These are phyloP conservation scores for Caenorhabditis sp. DNA, from an alignment of 2,888 invertebrate genomes.

Conservation along the genomic window DNA sequence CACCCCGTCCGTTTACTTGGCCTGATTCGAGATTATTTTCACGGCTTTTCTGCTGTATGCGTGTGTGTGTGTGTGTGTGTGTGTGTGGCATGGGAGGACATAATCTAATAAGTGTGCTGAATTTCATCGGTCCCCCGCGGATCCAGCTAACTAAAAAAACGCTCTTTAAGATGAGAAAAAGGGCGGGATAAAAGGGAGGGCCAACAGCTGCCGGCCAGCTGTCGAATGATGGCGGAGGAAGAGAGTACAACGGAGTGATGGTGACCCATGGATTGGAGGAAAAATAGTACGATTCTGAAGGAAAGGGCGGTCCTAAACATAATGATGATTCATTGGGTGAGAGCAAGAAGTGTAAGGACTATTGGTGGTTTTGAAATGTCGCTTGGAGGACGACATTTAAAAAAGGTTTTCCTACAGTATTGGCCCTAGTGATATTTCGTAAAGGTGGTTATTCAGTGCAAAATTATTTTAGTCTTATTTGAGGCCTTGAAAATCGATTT, in stretches of 20 bases:
- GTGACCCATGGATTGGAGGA: constrained; percentile 28
- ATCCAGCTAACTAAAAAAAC: constrained; percentile 10
- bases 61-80: background rate
- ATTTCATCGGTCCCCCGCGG: constrained; percentile 2
- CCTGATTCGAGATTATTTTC: too few relatives aligned
- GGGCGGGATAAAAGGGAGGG: constrained; percentile 10
- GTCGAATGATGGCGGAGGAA: constrained; percentile 26
- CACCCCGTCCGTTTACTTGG: constrained; percentile 57
- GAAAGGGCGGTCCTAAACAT: too few relatives aligned
- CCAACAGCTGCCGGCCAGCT: constrained; percentile 56
- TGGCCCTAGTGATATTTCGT: too few relatives aligned
- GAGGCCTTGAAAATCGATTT: too few relatives aligned
- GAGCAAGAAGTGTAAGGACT: too few relatives aligned
- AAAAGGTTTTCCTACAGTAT: too few relatives aligned
- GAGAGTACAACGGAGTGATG: background rate
- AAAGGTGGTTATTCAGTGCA: too few relatives aligned
- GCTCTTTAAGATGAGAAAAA: background rate
- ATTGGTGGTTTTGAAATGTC: background rate
- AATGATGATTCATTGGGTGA: too few relatives aligned
- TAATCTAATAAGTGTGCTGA: background rate
- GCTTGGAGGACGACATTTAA: background rate
- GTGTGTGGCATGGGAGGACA: background rate
- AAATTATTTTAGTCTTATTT: too few relatives aligned
- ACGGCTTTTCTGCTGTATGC: background rate
- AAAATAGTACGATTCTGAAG: constrained; percentile 8